Base-by-base conservation (phyloP, 92 coral and sea anemone species). In the Muricea muricata region DNA sequence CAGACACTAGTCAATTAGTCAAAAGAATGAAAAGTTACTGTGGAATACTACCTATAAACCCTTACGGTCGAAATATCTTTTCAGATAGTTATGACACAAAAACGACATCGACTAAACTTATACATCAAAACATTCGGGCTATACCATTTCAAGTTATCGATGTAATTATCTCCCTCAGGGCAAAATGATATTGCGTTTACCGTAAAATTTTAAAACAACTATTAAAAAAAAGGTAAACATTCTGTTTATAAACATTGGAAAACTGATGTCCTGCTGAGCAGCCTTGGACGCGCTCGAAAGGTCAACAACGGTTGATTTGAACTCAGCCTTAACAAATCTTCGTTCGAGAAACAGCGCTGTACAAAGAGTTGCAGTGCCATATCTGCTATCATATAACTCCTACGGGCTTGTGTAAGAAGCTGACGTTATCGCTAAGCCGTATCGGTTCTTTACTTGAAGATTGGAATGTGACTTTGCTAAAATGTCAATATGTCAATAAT, bases 401-500 rank as follows among this genome's bases (percentile, higher is more conserved):
- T 3, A 25, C 70, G 12, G 31, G 15, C 70, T 30, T 25, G n/a
- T 10, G n/a, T n/a, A n/a, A n/a, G n/a, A n/a, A 63, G 37, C 39
- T 26, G 37, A 28, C 39, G 30, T 21, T 63, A 63, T 63, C 70
- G 13, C 20, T 13, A 30, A 18, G 24, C 12, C 30, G 28, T 14
- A 63, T 63, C 39, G 3, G 13, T 63, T 4, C 5, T 28, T 63
- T 26, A 3, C 70, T 39, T 63, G 20, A 28, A 26, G 37, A 10
- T 28, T 63, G 70, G 70, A 50, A 31, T 75, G 39, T n/a, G 47
- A 11, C 32, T 71, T 71, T 34, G 52, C 78, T 37, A 8, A 13
- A 33, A 47, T 20, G 40, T 75, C 65, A 57, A 57, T 47, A 75
- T 75, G 80, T 35, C 65, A 75, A 73, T 28, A 25, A 46, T 42